Conservation (phyloP, 1,140 invertebrate species). For the Cardiocondyla obscurior region DNA sequence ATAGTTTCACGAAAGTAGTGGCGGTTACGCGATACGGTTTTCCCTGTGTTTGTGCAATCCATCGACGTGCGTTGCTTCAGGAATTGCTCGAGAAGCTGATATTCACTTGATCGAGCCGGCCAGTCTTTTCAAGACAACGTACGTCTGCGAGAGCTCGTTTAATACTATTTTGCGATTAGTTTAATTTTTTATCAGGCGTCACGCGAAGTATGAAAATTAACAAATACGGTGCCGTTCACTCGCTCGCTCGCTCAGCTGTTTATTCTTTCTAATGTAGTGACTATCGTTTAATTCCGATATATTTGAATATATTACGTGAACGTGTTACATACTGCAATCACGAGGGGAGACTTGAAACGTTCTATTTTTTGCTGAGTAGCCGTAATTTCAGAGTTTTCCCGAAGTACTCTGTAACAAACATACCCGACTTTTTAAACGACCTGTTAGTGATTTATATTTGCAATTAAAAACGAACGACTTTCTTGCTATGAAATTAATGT, state of each 20-base stretch:
- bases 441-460: neutral
- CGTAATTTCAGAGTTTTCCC: no score
- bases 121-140: neutral
- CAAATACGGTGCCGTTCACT: constrained; percentile 24
- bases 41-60: neutral
- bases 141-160: constrained; percentile 54
- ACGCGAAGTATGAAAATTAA: constrained; percentile 61
- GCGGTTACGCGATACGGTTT: neutral
- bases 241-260: neutral
- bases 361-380: neutral
- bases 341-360: neutral
- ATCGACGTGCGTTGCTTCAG: constrained; percentile 8
- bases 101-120: neutral
- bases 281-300: neutral
- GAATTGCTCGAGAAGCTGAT: neutral
- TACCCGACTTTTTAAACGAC: neutral
- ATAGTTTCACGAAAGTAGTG: neutral
- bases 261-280: neutral
- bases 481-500: neutral
- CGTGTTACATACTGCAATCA: no score
- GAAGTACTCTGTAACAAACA: neutral
- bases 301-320: neutral
- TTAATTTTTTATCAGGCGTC: constrained; percentile 64
- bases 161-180: constrained; percentile 57
- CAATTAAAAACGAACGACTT: neutral